Evolutionary conservation across 2,797 vertebrate species (phyloP).

Genomic region (Amniataba percoides): DNA sequence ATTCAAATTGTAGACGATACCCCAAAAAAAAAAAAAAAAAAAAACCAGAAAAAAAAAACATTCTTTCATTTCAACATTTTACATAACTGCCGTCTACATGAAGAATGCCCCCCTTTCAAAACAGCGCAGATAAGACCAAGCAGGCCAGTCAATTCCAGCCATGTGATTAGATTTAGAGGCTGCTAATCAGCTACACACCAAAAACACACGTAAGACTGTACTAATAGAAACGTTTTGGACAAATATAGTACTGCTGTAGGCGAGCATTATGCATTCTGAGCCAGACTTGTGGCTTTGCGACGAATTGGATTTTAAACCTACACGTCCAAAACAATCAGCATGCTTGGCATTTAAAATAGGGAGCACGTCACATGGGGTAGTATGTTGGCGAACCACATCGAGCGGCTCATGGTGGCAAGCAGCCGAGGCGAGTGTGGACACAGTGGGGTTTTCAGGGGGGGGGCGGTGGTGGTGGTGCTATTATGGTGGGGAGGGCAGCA

Average conservation of each 20-base stretch:
- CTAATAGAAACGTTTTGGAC: conserved; percentile 24
- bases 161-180: conserved; percentile 70
- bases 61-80: conserved; percentile 47
- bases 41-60: conserved; percentile 14
- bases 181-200: conserved; percentile 61
- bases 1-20: conserved; percentile 38
- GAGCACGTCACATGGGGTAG: conserved; percentile 35
- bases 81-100: conserved; percentile 32
- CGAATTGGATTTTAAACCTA: conserved; percentile 40
- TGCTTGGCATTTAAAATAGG: conserved; percentile 42
- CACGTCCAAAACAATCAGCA: conserved; percentile 40
- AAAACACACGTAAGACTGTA: conserved; percentile 44
- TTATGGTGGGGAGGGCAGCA: conserved; percentile 36
- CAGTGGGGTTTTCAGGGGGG: neutral
- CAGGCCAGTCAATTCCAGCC: conserved; percentile 46
- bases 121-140: conserved; percentile 51
- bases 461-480: neutral
- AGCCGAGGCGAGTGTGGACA: conserved; percentile 44
- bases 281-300: conserved; percentile 25
- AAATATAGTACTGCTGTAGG: conserved; percentile 38
- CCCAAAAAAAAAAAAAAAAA: neutral
- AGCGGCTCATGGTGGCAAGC: conserved; percentile 16
- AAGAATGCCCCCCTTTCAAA: conserved; percentile 47
- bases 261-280: conserved; percentile 41
- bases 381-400: conserved; percentile 8